Base-by-base conservation (phyloP, 2,888 invertebrate genomes). In the Pasiphila rectangulata region DNA sequence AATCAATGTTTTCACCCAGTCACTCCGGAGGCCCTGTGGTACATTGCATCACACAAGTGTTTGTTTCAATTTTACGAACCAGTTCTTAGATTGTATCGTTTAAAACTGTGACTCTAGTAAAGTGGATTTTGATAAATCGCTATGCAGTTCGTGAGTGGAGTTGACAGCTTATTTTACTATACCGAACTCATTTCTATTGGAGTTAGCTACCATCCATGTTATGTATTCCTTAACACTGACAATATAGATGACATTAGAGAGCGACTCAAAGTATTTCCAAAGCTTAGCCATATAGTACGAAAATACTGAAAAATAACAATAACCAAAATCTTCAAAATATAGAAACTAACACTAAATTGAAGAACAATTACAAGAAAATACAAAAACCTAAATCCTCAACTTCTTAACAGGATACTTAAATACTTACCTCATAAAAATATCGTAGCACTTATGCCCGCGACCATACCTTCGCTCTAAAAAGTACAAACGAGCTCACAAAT, bases 1-100 rank as follows among this genome's bases (percentile, higher is more conserved):
- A 88, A 88, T 88, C 88, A 88, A 85, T 83, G 87, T 88, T 87
- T 87, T 87, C 86, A 87, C 80, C 86, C 68, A 87, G 86, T 88
- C 87, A 88, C 83, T 88, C 75, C 65, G 70, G 17, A 19, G 72
- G 67, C 74, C 75, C 66, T 84, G 85, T 64, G 67, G 81, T 84
- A 85, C 80, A 76, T 71, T 77, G 66, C 66, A 64, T 66, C 68
- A 78, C 79, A 71, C 75, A 83, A 82, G 73, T 78, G 81, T 74
- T 83, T 77, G 76, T 79, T 73, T 79, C 67, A 63, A 57, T 58
- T 60, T 41, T 34, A 13, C 10, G 24, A 44, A 46, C 36, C 37
- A 34, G 38, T 51, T 46, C 24, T 37, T 25, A 63, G 69, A 70
- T 70, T 54, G 63, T 70, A 70, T 70, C 70, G 50, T 59, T 63